Conservation (phyloP, 1,140 invertebrate species). For the Chrysoperla carnea region DNA sequence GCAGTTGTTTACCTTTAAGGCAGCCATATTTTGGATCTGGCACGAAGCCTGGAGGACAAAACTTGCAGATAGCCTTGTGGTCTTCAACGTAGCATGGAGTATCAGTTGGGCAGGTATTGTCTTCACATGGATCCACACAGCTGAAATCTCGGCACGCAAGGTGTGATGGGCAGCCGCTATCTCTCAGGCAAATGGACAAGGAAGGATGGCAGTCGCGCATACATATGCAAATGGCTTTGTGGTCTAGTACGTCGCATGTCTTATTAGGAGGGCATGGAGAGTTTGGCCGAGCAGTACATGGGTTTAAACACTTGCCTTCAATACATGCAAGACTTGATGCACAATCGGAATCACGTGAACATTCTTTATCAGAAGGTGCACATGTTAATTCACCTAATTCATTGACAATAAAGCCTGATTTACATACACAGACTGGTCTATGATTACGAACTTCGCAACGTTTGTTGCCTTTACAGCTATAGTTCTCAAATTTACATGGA, state of each 20-base stretch:
- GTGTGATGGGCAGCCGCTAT: conserved; percentile 68
- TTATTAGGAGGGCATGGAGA: conserved; percentile 58
- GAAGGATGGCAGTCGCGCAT: conserved; percentile 69
- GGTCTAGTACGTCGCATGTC: conserved; percentile 68
- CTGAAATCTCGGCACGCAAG: conserved; percentile 73
- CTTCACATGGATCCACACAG: conserved; percentile 76
- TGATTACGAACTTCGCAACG: conserved; percentile 76
- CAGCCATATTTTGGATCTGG: conserved; percentile 79
- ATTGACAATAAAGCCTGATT: conserved; percentile 70
- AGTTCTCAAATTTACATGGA: conserved; percentile 41
- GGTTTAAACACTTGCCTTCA: conserved; percentile 64
- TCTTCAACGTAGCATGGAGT: conserved; percentile 81
- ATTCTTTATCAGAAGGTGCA: conserved; percentile 58
- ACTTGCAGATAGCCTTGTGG: conserved; percentile 84
- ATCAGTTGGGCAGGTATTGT: conserved; percentile 56
- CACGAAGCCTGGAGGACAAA: conserved; percentile 79
- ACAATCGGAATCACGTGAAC: conserved; percentile 65
- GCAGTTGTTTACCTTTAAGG: conserved; percentile 70
- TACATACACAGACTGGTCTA: conserved; percentile 71
- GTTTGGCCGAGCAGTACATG: conserved; percentile 44
- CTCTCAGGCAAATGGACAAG: conserved; percentile 71
- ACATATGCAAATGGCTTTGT: conserved; percentile 70
- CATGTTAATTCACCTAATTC: conserved; percentile 68
- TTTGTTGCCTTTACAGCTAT: conserved; percentile 59
- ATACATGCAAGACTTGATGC: conserved; percentile 69